These are phyloP conservation scores for Macrochelys suwanniensis DNA, from an alignment of 2,797 vertebrate species.

Conservation along the genomic window DNA sequence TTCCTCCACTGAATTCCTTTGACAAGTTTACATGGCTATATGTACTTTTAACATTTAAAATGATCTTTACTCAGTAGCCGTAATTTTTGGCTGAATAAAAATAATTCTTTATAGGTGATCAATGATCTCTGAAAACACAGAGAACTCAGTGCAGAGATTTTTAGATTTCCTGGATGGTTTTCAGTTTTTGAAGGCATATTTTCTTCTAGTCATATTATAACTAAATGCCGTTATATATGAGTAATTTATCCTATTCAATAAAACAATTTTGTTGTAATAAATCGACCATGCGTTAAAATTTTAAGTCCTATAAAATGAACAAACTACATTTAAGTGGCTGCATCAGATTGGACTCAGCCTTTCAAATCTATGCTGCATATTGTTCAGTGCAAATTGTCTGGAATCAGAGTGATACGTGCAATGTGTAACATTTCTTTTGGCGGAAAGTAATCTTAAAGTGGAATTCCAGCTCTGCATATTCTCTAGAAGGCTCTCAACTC, in stretches of 20 bases:
- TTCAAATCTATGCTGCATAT: neutral
- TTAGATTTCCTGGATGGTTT: neutral
- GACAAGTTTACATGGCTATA: neutral
- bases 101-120: neutral
- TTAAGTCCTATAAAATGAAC: rapidly evolving
- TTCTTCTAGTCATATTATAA: rapidly evolving
- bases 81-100: neutral
- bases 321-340: neutral
- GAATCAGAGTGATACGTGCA: neutral
- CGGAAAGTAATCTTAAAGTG: rapidly evolving
- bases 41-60: neutral
- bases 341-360: neutral
- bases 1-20: neutral
- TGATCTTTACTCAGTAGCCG: neutral
- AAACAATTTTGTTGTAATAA: neutral
- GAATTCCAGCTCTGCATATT: rapidly evolving
- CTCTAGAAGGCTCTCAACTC: neutral
- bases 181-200: neutral
- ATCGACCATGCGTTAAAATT: neutral
- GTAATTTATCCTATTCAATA: neutral
- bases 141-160: neutral
- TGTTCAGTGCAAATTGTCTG: neutral
- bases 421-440: neutral
- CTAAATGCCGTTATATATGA: neutral
- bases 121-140: neutral